Evolutionary conservation across 2,797 vertebrate species (phyloP).

Genomic region (Geotrypetes seraphini): DNA sequence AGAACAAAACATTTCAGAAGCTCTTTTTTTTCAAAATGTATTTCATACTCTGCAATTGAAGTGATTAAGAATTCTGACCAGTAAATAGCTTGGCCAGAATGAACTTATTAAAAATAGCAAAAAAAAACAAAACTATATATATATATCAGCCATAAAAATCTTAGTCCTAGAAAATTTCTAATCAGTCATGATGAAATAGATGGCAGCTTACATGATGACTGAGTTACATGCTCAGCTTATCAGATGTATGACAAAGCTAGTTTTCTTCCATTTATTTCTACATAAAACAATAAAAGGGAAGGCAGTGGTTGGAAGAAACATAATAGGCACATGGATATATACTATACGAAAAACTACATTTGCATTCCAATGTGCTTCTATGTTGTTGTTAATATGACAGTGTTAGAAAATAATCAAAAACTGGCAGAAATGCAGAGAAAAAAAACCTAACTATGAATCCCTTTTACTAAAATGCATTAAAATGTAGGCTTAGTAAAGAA

Average conservation of each 20-base stretch:
- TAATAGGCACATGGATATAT: no score
- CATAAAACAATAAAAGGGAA: not conserved
- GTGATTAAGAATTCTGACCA: slow-evolving; percentile 58
- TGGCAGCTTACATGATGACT: slow-evolving; percentile 2
- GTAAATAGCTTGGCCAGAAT: slow-evolving; percentile 43
- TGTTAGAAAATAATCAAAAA: no score
- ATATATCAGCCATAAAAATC: slow-evolving; percentile 45
- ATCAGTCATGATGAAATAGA: slow-evolving; percentile 44
- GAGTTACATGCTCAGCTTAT: slow-evolving; percentile 1
- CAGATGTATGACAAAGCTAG: slow-evolving; percentile 11
- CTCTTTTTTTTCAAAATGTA: not conserved
- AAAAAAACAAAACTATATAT: no score
- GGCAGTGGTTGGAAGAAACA: no score
- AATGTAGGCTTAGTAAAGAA: no score
- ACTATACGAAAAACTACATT: no score
- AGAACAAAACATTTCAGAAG: not conserved
- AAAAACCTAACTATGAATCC: no score
- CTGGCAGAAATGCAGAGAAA: no score
- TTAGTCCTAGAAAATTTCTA: slow-evolving; percentile 35
- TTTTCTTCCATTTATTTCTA: slow-evolving; percentile 21
- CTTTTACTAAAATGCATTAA: no score
- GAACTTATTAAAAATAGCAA: slow-evolving; percentile 61
- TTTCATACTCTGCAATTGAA: slow-evolving; percentile 8
- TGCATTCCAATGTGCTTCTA: no score
- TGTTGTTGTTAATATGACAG: no score